phyloP scores from a whole-genome alignment of 2,797 vertebrate genomes.

The Lerista edwardsae region DNA sequence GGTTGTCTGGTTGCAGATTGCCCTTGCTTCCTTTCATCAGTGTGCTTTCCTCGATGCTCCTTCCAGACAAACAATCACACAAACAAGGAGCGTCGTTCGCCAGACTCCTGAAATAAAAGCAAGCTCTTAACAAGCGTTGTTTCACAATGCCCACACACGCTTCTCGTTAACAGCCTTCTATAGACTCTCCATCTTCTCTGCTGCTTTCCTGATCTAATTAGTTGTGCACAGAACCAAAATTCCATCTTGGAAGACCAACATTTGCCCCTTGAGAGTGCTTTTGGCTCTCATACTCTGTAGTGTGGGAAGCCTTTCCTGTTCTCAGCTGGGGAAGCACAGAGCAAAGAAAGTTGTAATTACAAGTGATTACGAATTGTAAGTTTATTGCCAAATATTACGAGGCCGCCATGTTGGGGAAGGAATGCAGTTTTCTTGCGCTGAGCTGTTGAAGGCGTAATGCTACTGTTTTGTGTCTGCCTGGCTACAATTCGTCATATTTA shows the following conservation, averaged over 20 bases:
- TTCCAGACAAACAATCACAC: neutral
- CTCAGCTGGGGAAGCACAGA: slow-evolving; percentile 55
- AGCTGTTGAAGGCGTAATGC: neutral
- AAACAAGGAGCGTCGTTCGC: neutral
- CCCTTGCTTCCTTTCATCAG: neutral
- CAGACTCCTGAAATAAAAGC: neutral
- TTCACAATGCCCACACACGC: neutral
- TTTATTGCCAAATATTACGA: slow-evolving; percentile 62
- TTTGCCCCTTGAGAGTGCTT: slow-evolving; percentile 65
- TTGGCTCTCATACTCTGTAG: slow-evolving; percentile 67
- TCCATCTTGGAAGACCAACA: slow-evolving; percentile 59
- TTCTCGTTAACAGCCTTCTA: slow-evolving; percentile 38
- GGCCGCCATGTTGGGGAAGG: neutral
- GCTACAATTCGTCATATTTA: neutral
- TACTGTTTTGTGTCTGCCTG: neutral
- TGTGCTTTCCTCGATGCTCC: neutral
- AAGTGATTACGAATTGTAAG: slow-evolving; percentile 53
- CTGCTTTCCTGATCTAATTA: slow-evolving; percentile 68
- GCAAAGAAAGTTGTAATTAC: slow-evolving; percentile 59
- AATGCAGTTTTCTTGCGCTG: neutral
- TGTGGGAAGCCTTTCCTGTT: slow-evolving; percentile 69
- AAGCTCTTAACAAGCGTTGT: fast-evolving
- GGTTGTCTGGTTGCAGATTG: too few species aligned
- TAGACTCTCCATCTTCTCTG: slow-evolving; percentile 19
- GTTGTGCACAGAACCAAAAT: slow-evolving; percentile 69